Percentiles rank a stretch among this genome's conserved stretches.
These are phyloP conservation scores for Tetragnatha montana DNA, from an alignment of 2,888 invertebrate genomes.

Conservation along the genomic window DNA sequence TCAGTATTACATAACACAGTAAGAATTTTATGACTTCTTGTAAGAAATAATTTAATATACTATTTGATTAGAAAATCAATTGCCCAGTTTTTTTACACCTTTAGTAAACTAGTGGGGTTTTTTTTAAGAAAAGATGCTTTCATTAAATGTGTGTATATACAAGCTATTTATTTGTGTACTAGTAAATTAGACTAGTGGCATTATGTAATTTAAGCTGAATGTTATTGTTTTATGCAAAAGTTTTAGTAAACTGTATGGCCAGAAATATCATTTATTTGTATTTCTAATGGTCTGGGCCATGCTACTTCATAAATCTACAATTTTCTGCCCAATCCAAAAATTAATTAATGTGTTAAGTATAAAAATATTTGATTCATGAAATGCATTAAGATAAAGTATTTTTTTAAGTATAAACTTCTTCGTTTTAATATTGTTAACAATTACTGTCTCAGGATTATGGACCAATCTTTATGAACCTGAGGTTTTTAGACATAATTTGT, in stretches of 20 bases:
- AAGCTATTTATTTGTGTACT: constrained; percentile 55
- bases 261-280: constrained; percentile 12
- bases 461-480: background rate
- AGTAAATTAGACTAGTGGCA: too few relatives aligned
- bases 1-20: constrained; percentile 27
- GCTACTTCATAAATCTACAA: background rate
- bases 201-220: constrained; percentile 48
- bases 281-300: background rate
- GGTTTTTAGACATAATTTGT: background rate
- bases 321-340: background rate
- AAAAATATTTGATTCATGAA: too few relatives aligned
- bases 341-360: too few relatives aligned
- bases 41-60: constrained; percentile 2
- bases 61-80: constrained; percentile 24
- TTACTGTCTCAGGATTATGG: background rate
- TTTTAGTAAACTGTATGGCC: constrained; percentile 52
- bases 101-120: constrained; percentile 29
- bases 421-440: background rate
- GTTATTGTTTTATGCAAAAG: constrained; percentile 50
- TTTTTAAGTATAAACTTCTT: background rate
- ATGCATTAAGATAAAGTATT: too few relatives aligned
- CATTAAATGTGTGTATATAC: constrained; percentile 17
- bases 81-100: constrained; percentile 11
- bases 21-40: constrained; percentile 29
- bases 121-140: constrained; percentile 28